Base-by-base conservation (phyloP, 2,888 invertebrate species). In the Nomada hirtipes region DNA sequence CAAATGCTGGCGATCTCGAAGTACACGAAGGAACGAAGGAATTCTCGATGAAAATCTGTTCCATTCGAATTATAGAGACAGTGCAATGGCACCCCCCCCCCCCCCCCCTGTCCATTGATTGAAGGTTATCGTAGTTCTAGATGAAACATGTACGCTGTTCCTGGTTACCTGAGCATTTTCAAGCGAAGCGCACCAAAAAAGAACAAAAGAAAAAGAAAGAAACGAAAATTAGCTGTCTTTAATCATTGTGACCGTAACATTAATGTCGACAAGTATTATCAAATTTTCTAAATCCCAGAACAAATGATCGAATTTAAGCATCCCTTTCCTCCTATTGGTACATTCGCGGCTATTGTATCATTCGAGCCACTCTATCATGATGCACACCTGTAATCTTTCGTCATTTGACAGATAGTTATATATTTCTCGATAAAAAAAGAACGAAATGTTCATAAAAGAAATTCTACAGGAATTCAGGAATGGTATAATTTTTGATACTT, bases 41-140 rank as follows among this genome's bases (percentile, higher is more conserved):
- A 18, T 59, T 64, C 26, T 63, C 57, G 11, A 61, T 15, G 36
- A 23, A 9, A n/a, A 59, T 23, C 20, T 18, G 29, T 70, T 68
- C 68, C 3, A 64, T 20, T 53, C 10, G 18, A 52, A 18, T 20
- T 52, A 29, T 53, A 52, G 50, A 26, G 36, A 67, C 63, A 57
- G 26, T 36, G 67, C 52, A 64, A 20, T 53, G 60, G 57, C 74
- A 73, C 71, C 77, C 76, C 67, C 57, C 52, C 74, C 74, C 68
- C 53, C 63, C 71, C 77, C 76, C 67, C 57, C 52, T 77, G 77
- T 71, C 53, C 63, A 74, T 81, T 61, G 26, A 47, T 65, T 26
- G n/a, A 77, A 61, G 59, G 47, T 63, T 71, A 79, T 69, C 53
- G 70, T 78, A 82, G 71, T 52, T 82, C 47, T 82, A 82, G 79